A percentile compares a stretch with the other conserved stretches of the same genome.
These are phyloP conservation scores for Lasius platythorax DNA, from an alignment of 2,888 invertebrate species.

Conservation along the genomic window DNA sequence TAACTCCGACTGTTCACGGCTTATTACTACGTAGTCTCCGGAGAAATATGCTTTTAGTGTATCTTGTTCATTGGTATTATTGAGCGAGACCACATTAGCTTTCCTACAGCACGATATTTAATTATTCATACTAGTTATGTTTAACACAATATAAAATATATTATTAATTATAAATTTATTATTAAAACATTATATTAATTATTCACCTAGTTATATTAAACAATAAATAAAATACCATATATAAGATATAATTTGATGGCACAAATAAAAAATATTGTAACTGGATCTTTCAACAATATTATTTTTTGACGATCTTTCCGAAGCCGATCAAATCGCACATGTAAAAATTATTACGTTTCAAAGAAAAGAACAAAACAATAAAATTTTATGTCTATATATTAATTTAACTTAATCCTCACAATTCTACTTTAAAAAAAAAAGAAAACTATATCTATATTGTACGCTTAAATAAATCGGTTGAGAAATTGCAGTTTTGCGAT, in stretches of 20 bases:
- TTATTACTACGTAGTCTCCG: constrained; percentile 23
- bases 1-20: constrained; percentile 4
- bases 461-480: not conserved
- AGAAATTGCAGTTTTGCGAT: not conserved
- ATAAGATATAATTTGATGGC: not conserved
- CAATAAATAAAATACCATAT: not conserved
- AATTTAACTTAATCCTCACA: not conserved
- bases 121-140: not conserved
- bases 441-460: not conserved
- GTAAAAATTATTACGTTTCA: not conserved
- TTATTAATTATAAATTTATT: not conserved
- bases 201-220: not conserved
- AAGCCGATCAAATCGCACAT: not conserved
- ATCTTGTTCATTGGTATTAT: constrained; percentile 13
- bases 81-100: not conserved
- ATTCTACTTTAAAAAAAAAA: not conserved
- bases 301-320: too few species aligned
- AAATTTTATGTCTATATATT: not conserved
- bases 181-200: not conserved
- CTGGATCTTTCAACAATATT: not conserved
- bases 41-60: constrained; percentile 37
- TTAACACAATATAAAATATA: constrained; percentile 3
- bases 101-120: not conserved
- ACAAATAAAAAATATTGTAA: not conserved
- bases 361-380: not conserved